A percentile compares a stretch with the other conserved stretches of the same genome.
Evolutionary conservation across 2,797 vertebrate genomes (phyloP).

Genomic region (Macroramphosus scolopax): DNA sequence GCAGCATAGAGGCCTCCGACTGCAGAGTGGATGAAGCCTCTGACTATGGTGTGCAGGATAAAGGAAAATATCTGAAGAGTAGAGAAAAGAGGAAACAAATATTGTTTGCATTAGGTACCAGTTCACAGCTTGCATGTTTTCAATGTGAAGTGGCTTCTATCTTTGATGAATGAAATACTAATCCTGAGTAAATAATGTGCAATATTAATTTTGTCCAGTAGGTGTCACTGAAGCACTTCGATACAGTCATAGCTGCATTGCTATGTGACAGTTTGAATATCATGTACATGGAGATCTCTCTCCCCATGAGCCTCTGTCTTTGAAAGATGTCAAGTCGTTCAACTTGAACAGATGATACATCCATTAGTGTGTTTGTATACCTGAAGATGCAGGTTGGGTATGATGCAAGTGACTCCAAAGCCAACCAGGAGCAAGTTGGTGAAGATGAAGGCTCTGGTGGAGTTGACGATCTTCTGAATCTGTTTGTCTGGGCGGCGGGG

Average conservation of each 20-base stretch:
- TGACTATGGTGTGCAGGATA: slow-evolving; percentile 92
- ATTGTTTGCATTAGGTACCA: not conserved
- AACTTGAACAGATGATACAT: slow-evolving; percentile 3
- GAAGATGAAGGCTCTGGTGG: slow-evolving; percentile 92
- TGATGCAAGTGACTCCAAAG: slow-evolving; percentile 90
- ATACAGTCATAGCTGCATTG: not conserved
- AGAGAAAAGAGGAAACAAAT: not conserved
- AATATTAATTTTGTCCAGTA: slow-evolving; percentile 42
- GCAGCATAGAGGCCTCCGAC: slow-evolving; percentile 96
- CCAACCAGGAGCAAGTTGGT: slow-evolving; percentile 92
- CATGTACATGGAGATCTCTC: slow-evolving; percentile 82
- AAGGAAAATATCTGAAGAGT: slow-evolving; percentile 89
- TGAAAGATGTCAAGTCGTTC: no score
- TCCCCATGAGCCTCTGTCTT: no score
- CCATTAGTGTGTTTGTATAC: slow-evolving; percentile 60
- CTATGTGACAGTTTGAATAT: no score
- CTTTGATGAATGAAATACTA: slow-evolving; percentile 24
- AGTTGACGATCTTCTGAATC: slow-evolving; percentile 93
- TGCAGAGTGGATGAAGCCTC: slow-evolving; percentile 97
- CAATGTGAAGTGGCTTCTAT: slow-evolving; percentile 3
- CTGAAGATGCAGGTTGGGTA: slow-evolving; percentile 88
- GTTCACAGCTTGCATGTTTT: not conserved
- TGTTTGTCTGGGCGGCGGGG: slow-evolving; percentile 84
- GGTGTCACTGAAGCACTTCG: slow-evolving; percentile 41
- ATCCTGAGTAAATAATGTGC: slow-evolving; percentile 26